phyloP scores from a whole-genome alignment of 2,888 invertebrate species.

The Agrotis clavis region DNA sequence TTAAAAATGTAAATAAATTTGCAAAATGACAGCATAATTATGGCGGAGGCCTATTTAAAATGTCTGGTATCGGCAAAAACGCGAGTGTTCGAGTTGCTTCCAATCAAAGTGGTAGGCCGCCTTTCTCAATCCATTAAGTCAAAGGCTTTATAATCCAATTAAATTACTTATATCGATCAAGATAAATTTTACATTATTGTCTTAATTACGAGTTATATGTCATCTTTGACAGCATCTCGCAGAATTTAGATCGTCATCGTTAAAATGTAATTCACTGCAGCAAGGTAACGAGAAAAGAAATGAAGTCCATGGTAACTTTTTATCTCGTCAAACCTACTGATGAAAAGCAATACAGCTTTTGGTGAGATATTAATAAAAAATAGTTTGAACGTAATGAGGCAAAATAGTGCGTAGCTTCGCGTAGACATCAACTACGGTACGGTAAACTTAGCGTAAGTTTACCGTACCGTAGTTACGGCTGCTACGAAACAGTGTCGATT shows the following conservation, averaged over 20 bases:
- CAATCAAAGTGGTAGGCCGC: constrained; percentile 67
- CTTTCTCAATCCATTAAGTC: constrained; percentile 79
- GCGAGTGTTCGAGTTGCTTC: constrained; percentile 67
- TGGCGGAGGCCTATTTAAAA: constrained; percentile 74
- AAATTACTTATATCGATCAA: constrained; percentile 75
- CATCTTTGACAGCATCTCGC: constrained; percentile 68
- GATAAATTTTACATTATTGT: constrained; percentile 75
- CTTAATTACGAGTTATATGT: constrained; percentile 76
- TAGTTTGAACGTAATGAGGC: not conserved
- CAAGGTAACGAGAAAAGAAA: constrained; percentile 11
- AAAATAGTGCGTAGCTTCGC: not conserved
- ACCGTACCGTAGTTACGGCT: not conserved
- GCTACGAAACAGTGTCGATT: not conserved
- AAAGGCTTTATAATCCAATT: constrained; percentile 79
- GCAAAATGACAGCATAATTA: constrained; percentile 83
- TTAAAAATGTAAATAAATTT: constrained; percentile 83
- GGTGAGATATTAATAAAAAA: no score
- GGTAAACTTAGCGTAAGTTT: no score
- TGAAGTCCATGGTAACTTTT: constrained; percentile 7
- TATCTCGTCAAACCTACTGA: not conserved
- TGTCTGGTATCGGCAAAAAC: constrained; percentile 75
- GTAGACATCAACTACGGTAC: no score
- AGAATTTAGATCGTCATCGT: constrained; percentile 56
- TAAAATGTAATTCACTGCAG: constrained; percentile 32
- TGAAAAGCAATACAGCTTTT: no score